Evolutionary conservation across 2,113 vertebrate genomes (phyloP).

Genomic region (Lophius piscatorius): DNA sequence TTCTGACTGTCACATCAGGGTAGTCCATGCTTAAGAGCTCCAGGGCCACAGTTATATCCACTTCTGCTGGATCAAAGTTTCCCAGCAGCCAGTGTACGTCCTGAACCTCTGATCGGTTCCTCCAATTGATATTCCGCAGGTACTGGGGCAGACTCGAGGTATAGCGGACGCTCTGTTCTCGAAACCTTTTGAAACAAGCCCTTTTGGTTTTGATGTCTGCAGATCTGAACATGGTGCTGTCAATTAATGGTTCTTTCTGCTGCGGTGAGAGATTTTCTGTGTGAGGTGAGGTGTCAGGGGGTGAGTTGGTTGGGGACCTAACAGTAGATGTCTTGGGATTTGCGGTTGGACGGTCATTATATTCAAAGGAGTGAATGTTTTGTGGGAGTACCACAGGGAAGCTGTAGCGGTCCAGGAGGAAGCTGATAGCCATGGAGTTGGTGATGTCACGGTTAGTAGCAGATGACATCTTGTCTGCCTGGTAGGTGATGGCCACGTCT

Average conservation of each 20-base stretch:
- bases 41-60: conserved; percentile 79
- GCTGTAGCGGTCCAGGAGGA: conserved; percentile 79
- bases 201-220: background rate
- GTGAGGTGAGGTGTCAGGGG: conserved; percentile 2
- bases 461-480: conserved; percentile 80
- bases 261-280: too few relatives aligned
- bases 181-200: conserved; percentile 53
- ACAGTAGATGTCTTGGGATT: too few relatives aligned
- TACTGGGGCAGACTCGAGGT: conserved; percentile 75
- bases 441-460: conserved; percentile 78
- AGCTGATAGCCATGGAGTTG: conserved; percentile 79
- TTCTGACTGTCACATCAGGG: conserved; percentile 74
- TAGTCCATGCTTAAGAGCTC: conserved; percentile 80
- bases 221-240: background rate
- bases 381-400: conserved; percentile 80
- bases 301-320: too few relatives aligned
- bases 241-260: background rate
- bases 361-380: conserved; percentile 12
- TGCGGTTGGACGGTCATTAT: too few relatives aligned
- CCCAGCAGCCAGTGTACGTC: conserved; percentile 79
- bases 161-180: conserved; percentile 71
- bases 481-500: conserved; percentile 74
- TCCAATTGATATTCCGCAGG: conserved; percentile 76
- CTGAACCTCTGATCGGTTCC: conserved; percentile 68
- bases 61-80: conserved; percentile 68